Percentiles rank a stretch among this genome's conserved stretches.
These are phyloP conservation scores for Homalodisca vitripennis DNA, from an alignment of 1,140 invertebrate species.

Conservation along the genomic window DNA sequence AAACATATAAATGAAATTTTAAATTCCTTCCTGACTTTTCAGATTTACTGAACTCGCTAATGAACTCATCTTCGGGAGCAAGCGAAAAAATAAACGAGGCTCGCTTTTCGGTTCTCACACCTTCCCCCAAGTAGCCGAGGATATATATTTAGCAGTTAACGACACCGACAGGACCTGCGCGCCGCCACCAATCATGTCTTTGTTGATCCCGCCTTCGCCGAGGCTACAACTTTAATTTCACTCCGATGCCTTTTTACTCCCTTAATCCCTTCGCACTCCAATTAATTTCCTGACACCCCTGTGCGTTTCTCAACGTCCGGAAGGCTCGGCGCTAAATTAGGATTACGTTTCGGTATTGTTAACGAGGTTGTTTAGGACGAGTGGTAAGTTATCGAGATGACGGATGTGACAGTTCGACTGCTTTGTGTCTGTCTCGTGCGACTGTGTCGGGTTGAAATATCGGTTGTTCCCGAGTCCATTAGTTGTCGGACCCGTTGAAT, in stretches of 20 bases:
- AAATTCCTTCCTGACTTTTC: constrained; percentile 1
- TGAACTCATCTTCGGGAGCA: constrained; percentile 5
- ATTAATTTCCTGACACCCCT: constrained; percentile 6
- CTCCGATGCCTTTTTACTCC: neutral
- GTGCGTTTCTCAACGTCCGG: neutral
- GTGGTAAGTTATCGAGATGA: neutral
- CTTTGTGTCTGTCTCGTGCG: too few species aligned
- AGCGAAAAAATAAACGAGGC: constrained; percentile 15
- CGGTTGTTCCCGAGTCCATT: too few species aligned
- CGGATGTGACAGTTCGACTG: neutral
- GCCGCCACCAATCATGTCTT: constrained; percentile 6
- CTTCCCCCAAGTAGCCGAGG: constrained; percentile 15
- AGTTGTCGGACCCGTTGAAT: too few species aligned
- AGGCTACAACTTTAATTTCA: constrained; percentile 2
- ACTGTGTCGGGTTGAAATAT: too few species aligned
- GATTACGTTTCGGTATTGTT: neutral
- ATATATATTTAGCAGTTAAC: constrained; percentile 19
- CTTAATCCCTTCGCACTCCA: neutral
- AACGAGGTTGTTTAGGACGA: neutral
- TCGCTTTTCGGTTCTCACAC: constrained; percentile 16
- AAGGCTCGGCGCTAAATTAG: constrained; percentile 14
- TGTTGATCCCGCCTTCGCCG: neutral
- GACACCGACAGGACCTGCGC: too few species aligned
- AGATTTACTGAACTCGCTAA: constrained; percentile 19
- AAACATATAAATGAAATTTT: too few species aligned